Base-by-base conservation (phyloP, 2,888 invertebrate species). In the Acheta domesticus region DNA sequence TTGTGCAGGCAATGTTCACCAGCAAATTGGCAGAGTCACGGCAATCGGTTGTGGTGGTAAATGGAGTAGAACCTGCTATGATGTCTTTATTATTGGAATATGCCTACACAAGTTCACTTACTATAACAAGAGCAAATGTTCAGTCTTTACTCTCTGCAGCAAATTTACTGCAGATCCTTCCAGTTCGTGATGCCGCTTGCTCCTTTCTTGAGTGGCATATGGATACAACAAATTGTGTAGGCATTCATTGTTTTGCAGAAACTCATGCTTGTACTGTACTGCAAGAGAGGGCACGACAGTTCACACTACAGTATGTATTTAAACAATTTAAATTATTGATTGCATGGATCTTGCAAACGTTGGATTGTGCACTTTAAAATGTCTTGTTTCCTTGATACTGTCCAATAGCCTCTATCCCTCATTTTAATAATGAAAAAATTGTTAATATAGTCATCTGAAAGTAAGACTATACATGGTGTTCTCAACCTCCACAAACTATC, bases 221-320 rank as follows among this genome's bases (percentile, higher is more conserved):
- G 86, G 88, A 88, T 82, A 85, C 86, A 23, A 84, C 85, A 14
- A 89, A 89, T 83, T 88, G 88, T 83, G 84, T 89, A 36, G 88
- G 88, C 11, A 88, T 89, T 77, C 88, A 88, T 84, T 87, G 88
- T 82, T 87, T 89, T 83, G 88, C 89, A 36, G 87, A 89, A 81
- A 84, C 87, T 21, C 89, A 89, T 83, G 86, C 87, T 49, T 89
- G 89, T 82, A 84, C 83, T 20, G 86, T 87, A 73, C 85, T 89
- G n/a, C 86, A 86, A 81, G 84, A 85, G 19, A 86, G 86, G 82
- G 87, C 89, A 5, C 86, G 87, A 82, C 84, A 85, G 76, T 88
- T 85, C 82, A 86, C 87, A 21, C 84, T 88, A n/a, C 83, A 84
- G 86, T 86, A 83, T 80, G 76, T 23, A 62, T 62, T 49, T 23